Conservation (phyloP, 2,113 vertebrate species). For the Leucopsar rothschildi region DNA sequence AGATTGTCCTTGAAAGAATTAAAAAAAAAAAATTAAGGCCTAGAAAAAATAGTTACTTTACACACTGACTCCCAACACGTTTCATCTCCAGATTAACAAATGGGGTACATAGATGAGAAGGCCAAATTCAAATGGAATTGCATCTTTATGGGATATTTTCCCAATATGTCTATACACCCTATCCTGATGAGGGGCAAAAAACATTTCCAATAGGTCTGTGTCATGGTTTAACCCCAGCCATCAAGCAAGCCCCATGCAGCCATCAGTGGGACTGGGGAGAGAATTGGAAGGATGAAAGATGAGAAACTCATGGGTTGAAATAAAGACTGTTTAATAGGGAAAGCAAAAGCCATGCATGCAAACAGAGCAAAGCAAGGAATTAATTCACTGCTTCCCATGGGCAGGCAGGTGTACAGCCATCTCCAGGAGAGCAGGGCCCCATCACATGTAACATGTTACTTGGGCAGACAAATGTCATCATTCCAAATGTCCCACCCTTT, state of each 20-base stretch:
- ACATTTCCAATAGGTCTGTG: background rate
- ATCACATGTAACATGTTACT: background rate
- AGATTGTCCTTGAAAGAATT: background rate
- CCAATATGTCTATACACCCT: background rate
- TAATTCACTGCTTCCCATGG: background rate
- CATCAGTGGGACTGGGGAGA: too few species aligned
- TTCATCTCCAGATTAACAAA: background rate
- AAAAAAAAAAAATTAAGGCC: background rate
- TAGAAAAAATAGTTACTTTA: background rate
- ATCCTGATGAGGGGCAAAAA: background rate
- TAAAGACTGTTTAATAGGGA: background rate
- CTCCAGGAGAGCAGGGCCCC: background rate
- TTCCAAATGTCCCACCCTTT: background rate
- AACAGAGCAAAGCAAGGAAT: background rate
- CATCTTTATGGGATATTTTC: background rate
- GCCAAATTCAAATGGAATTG: background rate
- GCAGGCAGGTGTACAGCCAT: background rate
- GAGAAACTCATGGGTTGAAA: background rate
- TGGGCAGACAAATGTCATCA: background rate
- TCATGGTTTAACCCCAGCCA: background rate
- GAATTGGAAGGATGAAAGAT: background rate
- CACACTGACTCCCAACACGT: background rate
- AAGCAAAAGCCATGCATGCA: background rate
- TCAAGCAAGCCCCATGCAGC: background rate
- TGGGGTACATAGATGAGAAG: accelerated